Evolutionary conservation across 2,888 invertebrate species (phyloP).

Genomic region (Drosophila prostipennis): DNA sequence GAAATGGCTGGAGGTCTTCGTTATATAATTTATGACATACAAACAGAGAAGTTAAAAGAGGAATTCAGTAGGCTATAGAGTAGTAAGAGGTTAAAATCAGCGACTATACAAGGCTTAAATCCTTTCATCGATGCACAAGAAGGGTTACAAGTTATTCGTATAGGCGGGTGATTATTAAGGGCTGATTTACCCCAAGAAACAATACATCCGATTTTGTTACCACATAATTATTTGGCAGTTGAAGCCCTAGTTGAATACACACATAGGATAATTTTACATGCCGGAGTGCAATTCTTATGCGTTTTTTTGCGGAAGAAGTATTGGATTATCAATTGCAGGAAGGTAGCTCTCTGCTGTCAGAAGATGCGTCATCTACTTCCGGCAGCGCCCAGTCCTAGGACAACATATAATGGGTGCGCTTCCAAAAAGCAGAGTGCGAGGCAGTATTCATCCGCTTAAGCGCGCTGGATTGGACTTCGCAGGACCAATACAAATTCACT

Average conservation of each 20-base stretch:
- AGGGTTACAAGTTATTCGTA: not conserved
- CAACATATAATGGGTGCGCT: not conserved
- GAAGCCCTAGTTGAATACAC: too few species aligned
- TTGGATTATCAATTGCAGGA: conserved; percentile 1
- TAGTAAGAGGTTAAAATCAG: conserved; percentile 1
- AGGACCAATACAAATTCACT: not conserved
- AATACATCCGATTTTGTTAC: too few species aligned
- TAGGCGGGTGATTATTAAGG: too few species aligned
- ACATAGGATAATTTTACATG: too few species aligned
- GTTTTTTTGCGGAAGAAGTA: not conserved
- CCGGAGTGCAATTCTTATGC: too few species aligned
- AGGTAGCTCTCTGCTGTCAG: not conserved
- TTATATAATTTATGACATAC: too few species aligned
- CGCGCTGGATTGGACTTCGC: not conserved
- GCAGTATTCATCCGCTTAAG: not conserved
- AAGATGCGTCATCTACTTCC: not conserved
- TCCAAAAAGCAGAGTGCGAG: not conserved
- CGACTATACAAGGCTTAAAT: not conserved
- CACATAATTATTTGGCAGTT: too few species aligned
- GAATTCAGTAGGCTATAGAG: not conserved
- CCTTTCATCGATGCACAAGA: not conserved
- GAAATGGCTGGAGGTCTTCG: too few species aligned
- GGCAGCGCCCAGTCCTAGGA: not conserved
- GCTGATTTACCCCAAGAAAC: too few species aligned
- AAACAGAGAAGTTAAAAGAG: too few species aligned